Evolutionary conservation across 2,797 vertebrate genomes (phyloP), one percentile per base, ranked within the genome.

Genomic region (Cossypha heuglini): DNA sequence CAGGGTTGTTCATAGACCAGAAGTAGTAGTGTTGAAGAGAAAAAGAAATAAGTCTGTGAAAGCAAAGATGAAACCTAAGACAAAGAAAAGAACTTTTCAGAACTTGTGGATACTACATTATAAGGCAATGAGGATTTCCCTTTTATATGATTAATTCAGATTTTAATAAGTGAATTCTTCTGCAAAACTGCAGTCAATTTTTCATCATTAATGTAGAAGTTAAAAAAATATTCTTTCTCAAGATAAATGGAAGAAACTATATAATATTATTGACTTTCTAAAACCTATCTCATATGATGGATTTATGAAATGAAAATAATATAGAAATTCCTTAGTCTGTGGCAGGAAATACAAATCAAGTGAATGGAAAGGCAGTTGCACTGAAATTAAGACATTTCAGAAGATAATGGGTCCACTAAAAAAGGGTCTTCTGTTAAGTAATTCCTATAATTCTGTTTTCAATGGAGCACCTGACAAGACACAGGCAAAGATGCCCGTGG

Each of bases 251-350:
- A 77, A 67, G 29, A 68, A 64, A 81, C 67, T 72, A 54, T 35
- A 19, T 19, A 64, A 31, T 82, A 78, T 49, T 94, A 81, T 87
- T 91, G 78, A 61, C 75, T 93, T 94, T 67, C 35, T 91, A 89
- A 82, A 91, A 72, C 25, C 24, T 79, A 69, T 81, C 33, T 92
- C 28, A 69, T 78, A 45, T 69, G 74, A 86, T 66, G 63, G 59
- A 96, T 92, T 86, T 91, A 78, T 82, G 49, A 86, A 76, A 89
- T n/a, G 26, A 59, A 90, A 94, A 77, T 82, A 82, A 88, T 82
- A 55, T 16, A 92, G 42, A 89, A 76, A 77, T 87, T 89, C 59
- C 67, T 79, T 68, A 55, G 48, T 10, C 33, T 89, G 42, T 66
- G 83, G 66, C 83, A 93, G 40, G 64, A 88, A 95, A 79, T 88